Evolutionary conservation across 2,888 invertebrate species (phyloP), one percentile per base, ranked within the genome.

Genomic region (Ormyrus pomaceus): DNA sequence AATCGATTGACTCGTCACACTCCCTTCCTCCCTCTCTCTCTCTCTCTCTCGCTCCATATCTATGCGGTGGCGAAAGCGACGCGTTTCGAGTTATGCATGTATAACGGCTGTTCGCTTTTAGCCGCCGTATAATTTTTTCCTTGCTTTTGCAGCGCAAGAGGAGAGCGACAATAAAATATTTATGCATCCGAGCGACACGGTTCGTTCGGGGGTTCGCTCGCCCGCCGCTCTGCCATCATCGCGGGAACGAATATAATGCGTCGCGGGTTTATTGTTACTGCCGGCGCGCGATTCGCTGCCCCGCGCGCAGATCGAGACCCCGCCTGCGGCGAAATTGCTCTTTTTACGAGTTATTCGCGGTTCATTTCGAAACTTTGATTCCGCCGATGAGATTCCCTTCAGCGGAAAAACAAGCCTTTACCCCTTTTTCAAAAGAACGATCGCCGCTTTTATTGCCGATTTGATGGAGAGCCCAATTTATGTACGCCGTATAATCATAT

Each of bases 1-100:
- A 34, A 61, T 62, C 61, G 61, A 58, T 72, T 51, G 19, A 65
- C 59, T 77, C 8, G 58, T 78, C 66, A 48, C 48, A 6, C 55
- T 13, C 34, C 34, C 34, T 34, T 34, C 34, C 11, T 56, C 19
- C n/a, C 46, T 46, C 13, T 53, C 64, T 64, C 48, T 64, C 5
- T 64, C 11, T n/a, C n/a, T 64, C n/a, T 48, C n/a, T 50, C 7
- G 1, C n/a, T 34, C 3, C 34, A 34, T 4, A 34, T 34, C 34
- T 34, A 34, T 34, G 34, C 34, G 34, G 34, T 34, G 34, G 34
- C 34, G 34, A 34, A 34, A 34, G 34, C 8, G 13, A 56, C 46
- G n/a, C 56, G 69, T 13, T 69, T 11, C 59, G 59, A 71, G n/a
- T 56, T 56, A 56, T 45, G 48, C 5, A 34, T 34, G 34, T 34